Evolutionary conservation across 2,888 invertebrate species (phyloP).

Genomic region (Spodoptera exigua): DNA sequence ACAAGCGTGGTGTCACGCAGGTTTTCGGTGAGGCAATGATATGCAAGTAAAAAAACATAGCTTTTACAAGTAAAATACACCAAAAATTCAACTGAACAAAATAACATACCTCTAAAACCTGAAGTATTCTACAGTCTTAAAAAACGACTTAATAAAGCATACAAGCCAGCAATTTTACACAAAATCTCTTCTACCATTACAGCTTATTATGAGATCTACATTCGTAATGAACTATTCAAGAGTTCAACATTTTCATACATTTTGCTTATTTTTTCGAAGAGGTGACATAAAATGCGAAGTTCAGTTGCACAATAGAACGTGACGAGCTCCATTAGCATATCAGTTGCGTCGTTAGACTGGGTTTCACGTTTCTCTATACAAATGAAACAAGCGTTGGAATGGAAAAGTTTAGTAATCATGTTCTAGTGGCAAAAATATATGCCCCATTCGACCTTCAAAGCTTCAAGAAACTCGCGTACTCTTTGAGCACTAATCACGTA

Average conservation of each 20-base stretch:
- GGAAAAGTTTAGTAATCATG: conserved; percentile 41
- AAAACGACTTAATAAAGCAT: conserved; percentile 15
- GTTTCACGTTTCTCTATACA: conserved; percentile 55
- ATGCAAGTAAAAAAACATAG: too few relatives aligned
- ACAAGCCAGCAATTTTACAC: conserved; percentile 3
- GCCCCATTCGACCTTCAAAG: too few relatives aligned
- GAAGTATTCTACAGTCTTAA: neutral
- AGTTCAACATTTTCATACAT: conserved; percentile 59
- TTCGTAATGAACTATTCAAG: conserved; percentile 68
- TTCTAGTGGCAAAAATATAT: conserved; percentile 47
- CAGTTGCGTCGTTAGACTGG: conserved; percentile 71
- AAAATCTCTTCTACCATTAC: conserved; percentile 27
- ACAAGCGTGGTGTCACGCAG: too few relatives aligned
- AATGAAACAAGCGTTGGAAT: conserved; percentile 61
- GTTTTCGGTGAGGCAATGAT: too few relatives aligned
- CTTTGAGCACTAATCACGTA: too few relatives aligned
- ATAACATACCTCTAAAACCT: too few relatives aligned
- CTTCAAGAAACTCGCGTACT: too few relatives aligned
- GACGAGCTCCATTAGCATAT: conserved; percentile 80
- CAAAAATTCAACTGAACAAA: conserved; percentile 9
- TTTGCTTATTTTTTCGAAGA: conserved; percentile 61
- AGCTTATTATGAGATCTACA: conserved; percentile 35
- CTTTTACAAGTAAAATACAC: too few relatives aligned
- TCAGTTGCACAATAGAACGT: conserved; percentile 72
- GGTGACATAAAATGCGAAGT: conserved; percentile 62